Percentiles rank a stretch among this genome's conserved stretches.
Conservation (phyloP, 2,113 vertebrate species). For the Genyomyrus donnyi region DNA sequence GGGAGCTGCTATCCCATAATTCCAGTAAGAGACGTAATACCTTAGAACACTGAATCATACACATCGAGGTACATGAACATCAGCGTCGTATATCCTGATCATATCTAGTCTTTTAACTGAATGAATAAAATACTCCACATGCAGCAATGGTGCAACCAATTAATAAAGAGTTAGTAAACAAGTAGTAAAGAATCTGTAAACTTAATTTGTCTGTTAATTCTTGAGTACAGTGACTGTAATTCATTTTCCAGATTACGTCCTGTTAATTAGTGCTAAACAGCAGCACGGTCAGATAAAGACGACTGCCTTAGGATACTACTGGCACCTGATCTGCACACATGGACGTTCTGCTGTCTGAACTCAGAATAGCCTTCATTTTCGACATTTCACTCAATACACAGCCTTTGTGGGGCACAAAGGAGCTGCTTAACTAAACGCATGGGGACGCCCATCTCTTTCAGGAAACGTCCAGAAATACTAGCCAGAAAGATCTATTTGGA, state of each 20-base stretch:
- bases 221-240: neutral
- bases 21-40: neutral
- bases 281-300: neutral
- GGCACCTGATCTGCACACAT: slow-evolving; percentile 38
- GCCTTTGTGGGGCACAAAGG: slow-evolving; percentile 24
- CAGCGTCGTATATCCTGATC: neutral
- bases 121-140: neutral
- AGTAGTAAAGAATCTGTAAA: neutral
- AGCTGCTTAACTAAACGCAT: slow-evolving; percentile 48
- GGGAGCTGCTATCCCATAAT: neutral
- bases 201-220: neutral
- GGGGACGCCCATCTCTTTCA: slow-evolving; percentile 32
- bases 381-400: neutral
- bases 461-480: slow-evolving; percentile 26
- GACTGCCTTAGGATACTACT: neutral
- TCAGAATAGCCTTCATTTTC: neutral
- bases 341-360: slow-evolving; percentile 39
- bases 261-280: neutral
- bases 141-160: neutral
- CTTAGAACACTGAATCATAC: neutral
- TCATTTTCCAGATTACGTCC: neutral
- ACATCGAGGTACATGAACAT: neutral
- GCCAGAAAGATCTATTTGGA: neutral
- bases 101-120: neutral
- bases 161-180: too few species aligned